These are phyloP conservation scores for Chiropotes sagulatus DNA, from an alignment of 2,797 vertebrate species.

Conservation along the genomic window DNA sequence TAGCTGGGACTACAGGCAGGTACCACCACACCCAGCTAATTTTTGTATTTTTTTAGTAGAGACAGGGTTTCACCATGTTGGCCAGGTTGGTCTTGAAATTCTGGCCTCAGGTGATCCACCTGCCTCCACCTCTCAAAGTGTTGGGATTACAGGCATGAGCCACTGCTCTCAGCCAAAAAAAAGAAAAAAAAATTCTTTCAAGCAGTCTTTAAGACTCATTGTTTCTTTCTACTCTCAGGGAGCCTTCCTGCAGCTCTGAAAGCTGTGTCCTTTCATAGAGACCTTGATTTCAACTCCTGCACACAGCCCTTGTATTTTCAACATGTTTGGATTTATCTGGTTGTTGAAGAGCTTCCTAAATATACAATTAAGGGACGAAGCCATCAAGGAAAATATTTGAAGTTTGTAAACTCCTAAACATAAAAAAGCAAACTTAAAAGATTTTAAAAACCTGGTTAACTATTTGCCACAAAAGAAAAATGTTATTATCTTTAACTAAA, in stretches of 20 bases:
- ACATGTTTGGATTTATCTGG: not conserved
- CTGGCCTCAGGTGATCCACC: too few species aligned
- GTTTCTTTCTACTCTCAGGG: not conserved
- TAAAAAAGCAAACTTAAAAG: conserved; percentile 44
- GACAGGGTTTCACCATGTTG: too few species aligned
- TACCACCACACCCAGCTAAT: too few species aligned
- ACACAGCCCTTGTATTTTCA: not conserved
- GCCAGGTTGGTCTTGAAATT: too few species aligned
- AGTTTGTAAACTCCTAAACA: conserved; percentile 28
- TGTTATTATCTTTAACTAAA: not conserved
- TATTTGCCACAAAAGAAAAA: conserved; percentile 24
- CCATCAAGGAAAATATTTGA: conserved; percentile 29
- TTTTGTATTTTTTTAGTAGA: too few species aligned
- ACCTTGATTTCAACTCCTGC: not conserved
- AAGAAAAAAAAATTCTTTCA: not conserved
- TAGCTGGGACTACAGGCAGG: too few species aligned
- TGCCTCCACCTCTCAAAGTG: too few species aligned
- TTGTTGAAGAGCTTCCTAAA: conserved; percentile 16
- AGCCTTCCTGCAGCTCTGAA: not conserved
- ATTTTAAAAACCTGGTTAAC: not conserved
- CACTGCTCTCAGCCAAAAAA: too few species aligned
- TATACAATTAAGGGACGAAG: conserved; percentile 7
- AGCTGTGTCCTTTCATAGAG: not conserved
- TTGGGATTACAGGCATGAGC: too few species aligned
- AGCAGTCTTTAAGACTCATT: not conserved